Evolutionary conservation across 2,888 invertebrate genomes (phyloP), one percentile per base, ranked within the genome.

Genomic region (Palloptera scutellata): DNA sequence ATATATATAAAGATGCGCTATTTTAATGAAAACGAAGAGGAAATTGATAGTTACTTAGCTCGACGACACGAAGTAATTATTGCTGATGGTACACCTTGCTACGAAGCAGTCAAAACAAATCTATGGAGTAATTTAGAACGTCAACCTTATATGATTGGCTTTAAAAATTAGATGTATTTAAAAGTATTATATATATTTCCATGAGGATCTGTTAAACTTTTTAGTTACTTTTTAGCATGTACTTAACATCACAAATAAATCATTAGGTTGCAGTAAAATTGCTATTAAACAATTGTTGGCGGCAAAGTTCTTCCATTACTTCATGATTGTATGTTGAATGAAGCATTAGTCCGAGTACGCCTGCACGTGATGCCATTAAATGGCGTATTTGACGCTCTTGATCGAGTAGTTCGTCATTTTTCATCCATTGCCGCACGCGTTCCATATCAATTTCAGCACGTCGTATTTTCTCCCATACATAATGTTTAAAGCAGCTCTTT

Each of bases 241-340:
- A 6, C 30, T 30, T 30, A 30, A 30, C 30, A 30, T 30, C 6
- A 30, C 30, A 30, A 30, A 30, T 30, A 30, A 30, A 30, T 30
- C 30, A 30, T 30, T 30, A 6, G 6, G 58, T n/a, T 58, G 58
- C 41, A 41, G 66, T 45, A 9, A n/a, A 48, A 40, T n/a, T 17
- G 54, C n/a, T 60, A 66, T 80, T 81, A 20, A 81, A 81, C 66
- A 83, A 80, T 63, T 83, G 84, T 61, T 84, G 83, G 10, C 84
- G 77, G 43, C 83, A 83, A 73, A 91, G 86, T 76, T 90, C 88
- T 78, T 94, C 93, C 91, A 95, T 93, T 0, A 94, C 88, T 76
- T 95, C 95, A 81, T 97, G 96, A 86, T 97, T 96, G 82, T 96
- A 96, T 0, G 97, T 97, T 8, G 97, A 96, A 83, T 98, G 97